Evolutionary conservation across 2,113 vertebrate species (phyloP).

Genomic region (Gallinago paraguaiae): DNA sequence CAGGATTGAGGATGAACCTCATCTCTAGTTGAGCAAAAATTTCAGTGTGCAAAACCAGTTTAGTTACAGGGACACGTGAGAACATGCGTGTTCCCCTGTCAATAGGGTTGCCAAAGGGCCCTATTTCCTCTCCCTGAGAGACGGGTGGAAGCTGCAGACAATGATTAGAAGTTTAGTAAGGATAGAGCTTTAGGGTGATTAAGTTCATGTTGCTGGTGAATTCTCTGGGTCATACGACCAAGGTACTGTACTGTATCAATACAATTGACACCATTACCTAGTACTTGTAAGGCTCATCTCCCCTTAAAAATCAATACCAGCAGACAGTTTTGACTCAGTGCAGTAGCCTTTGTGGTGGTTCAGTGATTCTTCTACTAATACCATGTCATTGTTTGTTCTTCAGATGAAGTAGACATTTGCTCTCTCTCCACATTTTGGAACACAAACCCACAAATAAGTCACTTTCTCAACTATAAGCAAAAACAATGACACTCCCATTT

Average conservation of each 20-base stretch:
- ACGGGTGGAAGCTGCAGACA: not conserved
- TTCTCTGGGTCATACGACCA: not conserved
- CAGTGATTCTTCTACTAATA: not conserved
- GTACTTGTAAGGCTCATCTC: not conserved
- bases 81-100: not conserved
- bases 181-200: not conserved
- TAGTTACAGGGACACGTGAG: not conserved
- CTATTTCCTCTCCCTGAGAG: not conserved
- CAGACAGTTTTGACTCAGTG: not conserved
- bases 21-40: not conserved
- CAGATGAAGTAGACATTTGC: not conserved
- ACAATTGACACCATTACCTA: not conserved
- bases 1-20: not conserved
- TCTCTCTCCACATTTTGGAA: not conserved
- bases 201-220: not conserved
- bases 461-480: not conserved
- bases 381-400: not conserved
- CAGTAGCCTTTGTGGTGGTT: not conserved
- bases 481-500: not conserved
- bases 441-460: not conserved
- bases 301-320: constrained; percentile 21
- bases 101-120: not conserved
- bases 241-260: not conserved
- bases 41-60: not conserved
- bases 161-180: not conserved